Evolutionary conservation across 2,797 vertebrate species (phyloP).

Genomic region (Pseudocheirus occidentalis): DNA sequence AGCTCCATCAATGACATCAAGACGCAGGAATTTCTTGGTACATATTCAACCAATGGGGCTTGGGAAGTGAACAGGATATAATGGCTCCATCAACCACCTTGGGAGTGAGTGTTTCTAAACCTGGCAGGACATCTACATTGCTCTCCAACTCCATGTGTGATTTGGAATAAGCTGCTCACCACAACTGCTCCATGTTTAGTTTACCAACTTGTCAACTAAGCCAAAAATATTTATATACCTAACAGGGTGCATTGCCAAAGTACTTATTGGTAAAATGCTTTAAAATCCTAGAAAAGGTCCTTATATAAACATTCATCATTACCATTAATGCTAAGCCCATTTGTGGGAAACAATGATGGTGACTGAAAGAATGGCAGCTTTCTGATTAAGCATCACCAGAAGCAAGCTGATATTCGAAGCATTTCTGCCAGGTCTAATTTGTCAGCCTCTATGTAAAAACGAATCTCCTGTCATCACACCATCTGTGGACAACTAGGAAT

Average conservation of each 20-base stretch:
- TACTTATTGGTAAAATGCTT: neutral
- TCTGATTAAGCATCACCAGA: neutral
- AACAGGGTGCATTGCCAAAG: neutral
- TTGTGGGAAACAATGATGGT: neutral
- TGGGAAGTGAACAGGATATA: neutral
- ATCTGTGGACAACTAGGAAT: neutral
- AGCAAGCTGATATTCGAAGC: neutral
- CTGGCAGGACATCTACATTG: constrained; percentile 3
- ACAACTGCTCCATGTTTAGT: neutral
- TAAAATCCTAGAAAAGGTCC: neutral
- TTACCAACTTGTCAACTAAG: neutral
- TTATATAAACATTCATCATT: neutral
- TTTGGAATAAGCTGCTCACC: neutral
- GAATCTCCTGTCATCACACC: neutral
- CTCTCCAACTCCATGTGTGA: constrained; percentile 4
- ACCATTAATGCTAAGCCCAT: neutral
- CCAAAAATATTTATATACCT: neutral
- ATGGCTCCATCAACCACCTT: neutral
- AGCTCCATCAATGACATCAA: neutral
- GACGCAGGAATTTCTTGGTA: neutral
- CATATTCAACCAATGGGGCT: neutral
- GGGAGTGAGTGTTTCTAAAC: neutral
- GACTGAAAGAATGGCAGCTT: neutral
- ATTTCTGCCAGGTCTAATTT: neutral
- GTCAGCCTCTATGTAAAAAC: neutral